These are phyloP conservation scores for Bothrops jararaca DNA, from an alignment of 2,113 vertebrate genomes.

Conservation along the genomic window DNA sequence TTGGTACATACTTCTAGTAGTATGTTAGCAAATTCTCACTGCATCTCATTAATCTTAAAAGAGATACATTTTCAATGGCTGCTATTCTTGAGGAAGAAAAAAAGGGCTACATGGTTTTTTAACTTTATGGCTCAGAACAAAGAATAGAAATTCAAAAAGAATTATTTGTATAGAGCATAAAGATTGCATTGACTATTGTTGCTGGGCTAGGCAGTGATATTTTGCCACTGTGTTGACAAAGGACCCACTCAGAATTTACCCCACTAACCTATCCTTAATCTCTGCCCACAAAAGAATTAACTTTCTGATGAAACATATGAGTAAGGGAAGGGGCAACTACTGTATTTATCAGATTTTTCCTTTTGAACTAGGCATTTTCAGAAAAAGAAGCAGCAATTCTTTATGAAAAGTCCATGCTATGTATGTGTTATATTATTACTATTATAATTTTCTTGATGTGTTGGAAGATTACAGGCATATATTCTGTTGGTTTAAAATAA, in stretches of 20 bases:
- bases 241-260: slow-evolving; percentile 41
- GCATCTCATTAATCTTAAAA: slow-evolving; percentile 22
- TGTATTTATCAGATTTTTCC: not conserved
- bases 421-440: slow-evolving; percentile 19
- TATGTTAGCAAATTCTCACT: not conserved
- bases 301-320: slow-evolving; percentile 17
- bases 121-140: slow-evolving; percentile 43
- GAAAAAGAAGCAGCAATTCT: not conserved
- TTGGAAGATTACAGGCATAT: not conserved
- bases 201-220: slow-evolving; percentile 38
- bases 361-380: slow-evolving; percentile 4
- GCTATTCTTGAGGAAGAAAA: slow-evolving; percentile 14
- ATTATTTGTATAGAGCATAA: slow-evolving; percentile 44
- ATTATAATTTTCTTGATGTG: not conserved
- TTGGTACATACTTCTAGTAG: not conserved
- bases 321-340: not conserved
- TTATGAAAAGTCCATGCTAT: not conserved
- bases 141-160: slow-evolving; percentile 34
- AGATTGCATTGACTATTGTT: slow-evolving; percentile 41
- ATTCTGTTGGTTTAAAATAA: slow-evolving; percentile 2
- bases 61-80: slow-evolving; percentile 32
- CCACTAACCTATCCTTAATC: slow-evolving; percentile 34
- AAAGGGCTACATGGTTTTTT: slow-evolving; percentile 35
- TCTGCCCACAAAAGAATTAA: not conserved
- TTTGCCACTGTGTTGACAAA: slow-evolving; percentile 48